Base-by-base conservation (phyloP, 2,113 vertebrate genomes). In the Clarias macrocephalus region DNA sequence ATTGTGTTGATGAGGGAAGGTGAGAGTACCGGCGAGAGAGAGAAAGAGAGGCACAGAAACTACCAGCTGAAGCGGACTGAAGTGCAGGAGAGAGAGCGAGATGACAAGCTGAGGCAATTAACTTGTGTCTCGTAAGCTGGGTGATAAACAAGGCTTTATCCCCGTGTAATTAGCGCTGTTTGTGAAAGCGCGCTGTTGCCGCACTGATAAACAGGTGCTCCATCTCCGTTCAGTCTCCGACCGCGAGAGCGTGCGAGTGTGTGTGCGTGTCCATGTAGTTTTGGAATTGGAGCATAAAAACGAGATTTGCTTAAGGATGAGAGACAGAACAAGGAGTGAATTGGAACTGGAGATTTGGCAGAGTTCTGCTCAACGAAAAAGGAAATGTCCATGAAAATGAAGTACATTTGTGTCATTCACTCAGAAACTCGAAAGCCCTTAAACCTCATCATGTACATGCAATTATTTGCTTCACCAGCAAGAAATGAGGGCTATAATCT, bases 81-180 rank as follows among this genome's bases (percentile, higher is more conserved):
- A 72, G 11, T 87, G 66, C n/a, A 77, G 23, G 68, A 88, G 56
- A 33, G 42, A 79, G 79, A 66, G 68, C 6, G 60, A 84, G 87
- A 89, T 90, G 28, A 91, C 92, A 91, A 90, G 90, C 88, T 73
- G 91, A 95, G 87, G 94, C 93, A 95, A 95, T 95, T 95, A 95
- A 93, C 93, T 92, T 86, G 91, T 91, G 93, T 92, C 94, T 93
- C 90, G 59, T 94, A 95, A 95, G 93, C 93, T 85, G 88, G 89
- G 89, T 92, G 93, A 95, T 94, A 94, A 95, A 93, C 93, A 93
- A 88, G 93, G 91, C 93, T 94, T 94, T 93, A 95, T 95, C 91
- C 93, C 86, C 48, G 87, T 95, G 92, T 95, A 95, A 96, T 96
- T 95, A 95, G 93, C 85, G 82, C 89, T 92, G 94, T 95, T 94